Percentiles rank a stretch among this genome's conserved stretches.
Conservation (phyloP, 2,888 invertebrate species). For the Nemotelus pantherinus region DNA sequence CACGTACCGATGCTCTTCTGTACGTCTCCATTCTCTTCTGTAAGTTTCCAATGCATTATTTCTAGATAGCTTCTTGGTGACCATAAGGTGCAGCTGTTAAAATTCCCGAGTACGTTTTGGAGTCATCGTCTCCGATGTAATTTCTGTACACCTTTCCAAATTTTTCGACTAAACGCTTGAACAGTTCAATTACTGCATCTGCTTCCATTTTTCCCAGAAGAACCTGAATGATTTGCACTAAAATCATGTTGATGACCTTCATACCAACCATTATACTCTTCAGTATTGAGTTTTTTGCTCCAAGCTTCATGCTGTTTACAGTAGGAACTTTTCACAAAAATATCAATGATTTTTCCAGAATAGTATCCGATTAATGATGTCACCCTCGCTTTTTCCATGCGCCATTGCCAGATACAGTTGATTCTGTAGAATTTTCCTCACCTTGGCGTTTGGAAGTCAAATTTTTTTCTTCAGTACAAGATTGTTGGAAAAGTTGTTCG, state of each 20-base stretch:
- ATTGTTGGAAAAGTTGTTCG: constrained; percentile 27
- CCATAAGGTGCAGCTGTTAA: constrained; percentile 3
- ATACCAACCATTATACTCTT: constrained; percentile 15
- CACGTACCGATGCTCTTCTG: too few species aligned
- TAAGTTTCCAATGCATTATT: constrained; percentile 44
- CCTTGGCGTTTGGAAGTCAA: constrained; percentile 8
- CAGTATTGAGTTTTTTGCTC: background rate
- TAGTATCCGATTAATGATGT: constrained; percentile 22
- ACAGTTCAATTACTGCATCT: constrained; percentile 50
- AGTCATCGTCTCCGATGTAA: constrained; percentile 50
- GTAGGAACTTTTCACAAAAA: constrained; percentile 13
- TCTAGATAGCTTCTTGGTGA: constrained; percentile 40
- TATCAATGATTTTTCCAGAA: constrained; percentile 25
- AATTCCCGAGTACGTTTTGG: constrained; percentile 26
- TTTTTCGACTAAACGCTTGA: constrained; percentile 44
- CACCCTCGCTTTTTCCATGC: constrained; percentile 28
- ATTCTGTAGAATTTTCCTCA: constrained; percentile 13
- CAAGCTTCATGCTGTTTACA: constrained; percentile 14
- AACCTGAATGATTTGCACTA: constrained; percentile 50
- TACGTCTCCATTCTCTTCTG: too few species aligned
- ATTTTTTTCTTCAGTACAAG: constrained; percentile 31
- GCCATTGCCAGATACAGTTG: constrained; percentile 1
- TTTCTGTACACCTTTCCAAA: constrained; percentile 46
- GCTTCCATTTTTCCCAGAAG: constrained; percentile 53
- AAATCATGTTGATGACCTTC: background rate